Evolutionary conservation across 2,888 invertebrate genomes (phyloP), one percentile per base, ranked within the genome.

Genomic region (Miltochrista miniata): DNA sequence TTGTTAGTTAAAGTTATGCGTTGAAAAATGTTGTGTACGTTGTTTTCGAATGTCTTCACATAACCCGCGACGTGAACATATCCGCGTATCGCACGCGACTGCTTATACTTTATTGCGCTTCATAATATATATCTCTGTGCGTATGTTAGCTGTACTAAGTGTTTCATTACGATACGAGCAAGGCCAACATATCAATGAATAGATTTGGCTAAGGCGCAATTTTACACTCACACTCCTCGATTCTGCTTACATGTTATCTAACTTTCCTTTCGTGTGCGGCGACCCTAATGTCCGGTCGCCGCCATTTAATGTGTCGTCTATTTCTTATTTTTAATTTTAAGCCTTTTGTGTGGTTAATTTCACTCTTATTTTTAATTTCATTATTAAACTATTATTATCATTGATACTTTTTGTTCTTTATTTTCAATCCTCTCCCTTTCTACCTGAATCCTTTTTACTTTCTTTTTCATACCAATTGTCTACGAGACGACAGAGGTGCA

Each of bases 1-100:
- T 88, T 90, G 90, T 90, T 90, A 82, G 89, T 91, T 91, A 89
- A 90, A 87, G 90, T 90, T 90, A 90, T 90, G 86, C 88, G 89
- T 90, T 90, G 76, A 80, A 69, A 74, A 76, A 81, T 76, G 66
- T 74, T 78, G 78, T 81, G 82, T 76, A 78, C 75, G 82, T 88
- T 87, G 85, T 86, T 85, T 88, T 68, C 57, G 68, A 59, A 68
- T 68, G 64, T 70, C 65, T 73, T 64, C 1, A 50, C 61, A 61
- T 62, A 63, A 63, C 58, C 65, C 56, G 56, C 66, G 62, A 54
- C 61, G 69, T 65, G 59, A 59, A 86, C 87, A 90, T 89, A 87
- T 87, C 70, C 74, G 81, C 88, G 87, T 87, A 87, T 89, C 89
- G 83, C 69, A 65, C 74, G 70, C 60, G 59, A 66, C 74, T 81